A percentile compares a stretch with the other conserved stretches of the same genome.
phyloP scores from a whole-genome alignment of 2,113 vertebrate genomes.

The Chrysemys picta region DNA sequence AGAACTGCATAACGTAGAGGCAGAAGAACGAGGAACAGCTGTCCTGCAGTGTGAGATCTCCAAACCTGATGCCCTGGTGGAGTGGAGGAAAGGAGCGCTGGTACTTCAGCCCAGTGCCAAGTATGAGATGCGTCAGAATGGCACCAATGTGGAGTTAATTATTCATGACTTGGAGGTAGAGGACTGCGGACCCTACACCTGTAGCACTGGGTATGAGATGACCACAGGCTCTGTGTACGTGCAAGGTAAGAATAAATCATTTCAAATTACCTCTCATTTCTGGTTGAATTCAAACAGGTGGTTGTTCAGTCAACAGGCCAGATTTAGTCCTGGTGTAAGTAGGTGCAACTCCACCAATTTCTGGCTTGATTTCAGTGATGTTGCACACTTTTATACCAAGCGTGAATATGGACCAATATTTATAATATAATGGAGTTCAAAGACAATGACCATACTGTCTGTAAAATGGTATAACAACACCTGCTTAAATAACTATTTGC shows the following conservation, averaged over 20 bases:
- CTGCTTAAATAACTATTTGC: not conserved
- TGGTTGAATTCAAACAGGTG: not conserved
- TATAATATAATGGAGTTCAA: not conserved
- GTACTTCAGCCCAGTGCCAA: conserved; percentile 85
- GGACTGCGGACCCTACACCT: conserved; percentile 90
- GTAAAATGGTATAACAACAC: not conserved
- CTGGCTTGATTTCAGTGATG: not conserved
- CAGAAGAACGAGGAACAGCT: conserved; percentile 82
- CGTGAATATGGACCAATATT: not conserved
- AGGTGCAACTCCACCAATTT: not conserved
- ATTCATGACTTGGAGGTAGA: conserved; percentile 83
- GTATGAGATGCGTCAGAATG: conserved; percentile 84
- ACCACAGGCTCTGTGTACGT: conserved; percentile 88
- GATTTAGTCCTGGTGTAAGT: not conserved
- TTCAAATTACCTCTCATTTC: not conserved
- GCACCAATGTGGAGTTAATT: conserved; percentile 79
- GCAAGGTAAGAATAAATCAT: conserved; percentile 81
- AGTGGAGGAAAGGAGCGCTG: conserved; percentile 89
- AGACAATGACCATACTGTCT: rapidly evolving
- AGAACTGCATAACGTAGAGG: conserved; percentile 84
- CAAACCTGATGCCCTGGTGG: conserved; percentile 75
- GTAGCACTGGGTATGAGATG: conserved; percentile 87
- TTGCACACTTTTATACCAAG: not conserved
- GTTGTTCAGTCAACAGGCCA: not conserved
- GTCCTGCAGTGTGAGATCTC: conserved; percentile 85